phyloP scores from a whole-genome alignment of 2,888 invertebrate species.

The Lepidocyrtinus sp. region DNA sequence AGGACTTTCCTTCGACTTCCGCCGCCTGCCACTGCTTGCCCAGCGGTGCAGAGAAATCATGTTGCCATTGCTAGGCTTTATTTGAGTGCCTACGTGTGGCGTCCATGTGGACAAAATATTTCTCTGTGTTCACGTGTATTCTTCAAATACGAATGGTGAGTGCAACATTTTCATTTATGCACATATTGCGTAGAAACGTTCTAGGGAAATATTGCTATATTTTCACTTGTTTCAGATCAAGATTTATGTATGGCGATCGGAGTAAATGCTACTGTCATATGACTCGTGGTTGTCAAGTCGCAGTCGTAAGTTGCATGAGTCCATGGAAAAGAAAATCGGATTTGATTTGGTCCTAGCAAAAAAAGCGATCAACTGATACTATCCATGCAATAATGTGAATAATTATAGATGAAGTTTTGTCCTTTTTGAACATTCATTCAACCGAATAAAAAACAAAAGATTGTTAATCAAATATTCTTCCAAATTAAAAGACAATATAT shows the following conservation, averaged over 20 bases:
- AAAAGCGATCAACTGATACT: slow-evolving; percentile 47
- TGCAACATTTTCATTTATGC: neutral
- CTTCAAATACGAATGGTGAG: too few relatives aligned
- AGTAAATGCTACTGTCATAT: slow-evolving; percentile 56
- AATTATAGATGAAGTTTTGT: too few relatives aligned
- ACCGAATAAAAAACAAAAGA: too few relatives aligned
- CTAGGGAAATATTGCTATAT: neutral
- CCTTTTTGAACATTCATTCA: too few relatives aligned
- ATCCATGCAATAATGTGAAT: neutral
- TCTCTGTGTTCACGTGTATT: neutral
- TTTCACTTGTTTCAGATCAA: slow-evolving; percentile 37
- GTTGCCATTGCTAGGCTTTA: slow-evolving; percentile 31
- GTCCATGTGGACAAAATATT: neutral
- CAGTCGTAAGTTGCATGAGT: slow-evolving; percentile 23
- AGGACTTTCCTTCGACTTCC: slow-evolving; percentile 57
- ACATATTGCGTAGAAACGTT: neutral
- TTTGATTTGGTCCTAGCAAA: neutral
- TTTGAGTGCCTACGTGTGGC: neutral
- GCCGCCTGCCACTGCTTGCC: slow-evolving; percentile 54
- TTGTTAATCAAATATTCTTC: too few relatives aligned
- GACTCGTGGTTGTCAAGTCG: slow-evolving; percentile 50
- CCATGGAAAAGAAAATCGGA: slow-evolving; percentile 20
- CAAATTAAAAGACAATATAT: too few relatives aligned
- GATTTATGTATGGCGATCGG: slow-evolving; percentile 54
- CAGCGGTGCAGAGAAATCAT: slow-evolving; percentile 56